Evolutionary conservation across 23 tunicate species (phyloP).

Genomic region (Ascidia mentula): DNA sequence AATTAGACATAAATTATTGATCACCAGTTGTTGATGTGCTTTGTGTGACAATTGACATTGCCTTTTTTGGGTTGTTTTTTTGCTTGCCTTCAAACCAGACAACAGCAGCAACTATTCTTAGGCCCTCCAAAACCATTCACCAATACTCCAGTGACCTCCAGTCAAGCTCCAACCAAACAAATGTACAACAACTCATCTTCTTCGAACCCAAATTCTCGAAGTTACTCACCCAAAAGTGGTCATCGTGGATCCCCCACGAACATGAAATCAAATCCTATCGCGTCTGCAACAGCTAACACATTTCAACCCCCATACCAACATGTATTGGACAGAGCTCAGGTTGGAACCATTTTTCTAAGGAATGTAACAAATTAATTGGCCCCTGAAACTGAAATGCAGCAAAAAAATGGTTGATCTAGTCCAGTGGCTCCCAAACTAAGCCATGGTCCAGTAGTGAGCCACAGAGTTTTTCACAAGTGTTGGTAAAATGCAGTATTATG

Average conservation of each 20-base stretch:
- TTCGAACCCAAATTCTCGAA: background rate
- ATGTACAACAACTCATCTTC: background rate
- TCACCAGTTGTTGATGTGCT: no score
- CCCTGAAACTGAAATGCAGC: no score
- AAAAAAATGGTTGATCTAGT: no score
- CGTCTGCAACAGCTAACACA: conserved; percentile 33
- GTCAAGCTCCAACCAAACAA: background rate
- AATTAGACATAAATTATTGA: no score
- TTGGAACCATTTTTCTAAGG: background rate
- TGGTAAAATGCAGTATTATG: no score
- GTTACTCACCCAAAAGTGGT: background rate
- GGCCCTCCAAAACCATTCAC: background rate
- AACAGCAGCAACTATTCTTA: background rate
- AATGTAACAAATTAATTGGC: no score
- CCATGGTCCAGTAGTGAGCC: no score
- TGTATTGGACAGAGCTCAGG: conserved; percentile 48
- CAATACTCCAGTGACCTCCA: background rate
- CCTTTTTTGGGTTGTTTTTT: background rate
- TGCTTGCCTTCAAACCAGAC: background rate
- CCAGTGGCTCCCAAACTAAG: no score
- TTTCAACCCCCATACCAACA: conserved; percentile 69
- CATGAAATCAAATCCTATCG: conserved; percentile 2
- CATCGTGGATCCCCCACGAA: conserved; percentile 1
- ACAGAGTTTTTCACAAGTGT: no score
- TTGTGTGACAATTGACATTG: no score